phyloP scores from a whole-genome alignment of 2,113 vertebrate species.

The Apodemus speciosus region DNA sequence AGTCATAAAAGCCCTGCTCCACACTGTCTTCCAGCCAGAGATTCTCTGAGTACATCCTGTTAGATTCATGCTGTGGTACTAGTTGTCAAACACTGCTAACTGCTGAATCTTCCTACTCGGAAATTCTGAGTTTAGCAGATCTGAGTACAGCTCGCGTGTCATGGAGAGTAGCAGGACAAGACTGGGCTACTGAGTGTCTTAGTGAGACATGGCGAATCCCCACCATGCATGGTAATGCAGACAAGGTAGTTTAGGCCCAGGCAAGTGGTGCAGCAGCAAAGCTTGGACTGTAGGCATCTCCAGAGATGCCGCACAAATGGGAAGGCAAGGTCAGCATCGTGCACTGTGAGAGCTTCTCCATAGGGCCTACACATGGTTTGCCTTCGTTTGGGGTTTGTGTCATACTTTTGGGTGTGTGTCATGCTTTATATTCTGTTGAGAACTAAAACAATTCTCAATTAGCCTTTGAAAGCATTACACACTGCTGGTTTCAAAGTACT shows the following conservation, averaged over 20 bases:
- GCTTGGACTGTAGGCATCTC: background rate
- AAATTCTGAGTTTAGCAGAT: background rate
- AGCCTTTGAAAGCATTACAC: background rate
- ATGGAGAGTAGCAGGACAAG: background rate
- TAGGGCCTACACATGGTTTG: background rate
- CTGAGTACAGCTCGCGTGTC: background rate
- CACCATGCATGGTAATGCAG: background rate
- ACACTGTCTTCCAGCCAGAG: background rate
- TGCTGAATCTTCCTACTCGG: background rate
- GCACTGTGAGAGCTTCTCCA: background rate
- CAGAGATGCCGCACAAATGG: background rate
- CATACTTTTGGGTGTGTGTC: background rate
- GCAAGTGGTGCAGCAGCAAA: background rate
- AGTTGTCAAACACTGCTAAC: background rate
- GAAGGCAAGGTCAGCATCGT: background rate
- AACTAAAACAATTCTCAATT: constrained; percentile 6
- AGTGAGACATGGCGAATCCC: background rate
- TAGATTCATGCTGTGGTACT: background rate
- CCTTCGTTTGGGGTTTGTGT: background rate
- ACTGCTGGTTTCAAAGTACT: background rate
- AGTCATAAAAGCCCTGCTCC: background rate
- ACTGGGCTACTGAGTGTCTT: background rate
- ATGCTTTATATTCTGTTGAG: background rate
- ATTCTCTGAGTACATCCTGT: background rate
- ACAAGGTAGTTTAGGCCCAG: background rate